Percentiles rank a stretch among this genome's conserved stretches.
Evolutionary conservation across 2,888 invertebrate species (phyloP).

Genomic region (Acrobasis repandana): DNA sequence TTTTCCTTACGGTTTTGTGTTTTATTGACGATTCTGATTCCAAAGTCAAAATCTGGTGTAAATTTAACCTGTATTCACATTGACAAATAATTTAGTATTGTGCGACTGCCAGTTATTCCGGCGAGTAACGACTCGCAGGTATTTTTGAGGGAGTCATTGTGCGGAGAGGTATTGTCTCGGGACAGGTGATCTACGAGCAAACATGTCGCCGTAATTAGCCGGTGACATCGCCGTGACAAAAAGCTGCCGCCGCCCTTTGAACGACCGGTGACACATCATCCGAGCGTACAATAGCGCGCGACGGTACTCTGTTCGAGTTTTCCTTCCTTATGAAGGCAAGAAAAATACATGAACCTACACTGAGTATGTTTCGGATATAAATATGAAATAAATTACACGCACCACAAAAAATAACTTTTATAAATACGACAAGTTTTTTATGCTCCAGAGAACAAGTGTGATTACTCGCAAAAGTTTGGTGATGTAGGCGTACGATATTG

Average conservation of each 20-base stretch:
- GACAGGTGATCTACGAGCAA: slow-evolving; percentile 54
- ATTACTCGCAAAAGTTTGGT: slow-evolving; percentile 4
- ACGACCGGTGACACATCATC: slow-evolving; percentile 32
- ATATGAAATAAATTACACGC: no score
- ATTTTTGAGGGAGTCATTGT: slow-evolving; percentile 30
- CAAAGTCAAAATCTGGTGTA: no score
- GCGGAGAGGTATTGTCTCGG: slow-evolving; percentile 39
- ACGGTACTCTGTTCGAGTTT: not conserved
- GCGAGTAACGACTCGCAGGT: slow-evolving; percentile 29
- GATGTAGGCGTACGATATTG: not conserved
- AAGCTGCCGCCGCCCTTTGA: slow-evolving; percentile 46
- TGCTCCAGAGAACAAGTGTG: not conserved
- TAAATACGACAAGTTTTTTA: not conserved
- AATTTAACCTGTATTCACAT: no score
- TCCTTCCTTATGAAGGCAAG: not conserved
- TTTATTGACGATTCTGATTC: no score
- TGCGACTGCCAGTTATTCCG: slow-evolving; percentile 16
- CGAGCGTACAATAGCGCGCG: slow-evolving; percentile 27
- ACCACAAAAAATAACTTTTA: no score
- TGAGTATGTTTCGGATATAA: not conserved
- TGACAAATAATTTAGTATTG: not conserved
- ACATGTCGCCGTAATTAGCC: slow-evolving; percentile 59
- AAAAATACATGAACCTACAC: not conserved
- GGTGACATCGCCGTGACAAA: slow-evolving; percentile 50
- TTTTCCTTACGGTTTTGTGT: no score